A percentile compares a stretch with the other conserved stretches of the same genome.
Conservation (phyloP, 2,113 vertebrate genomes). For the Brachyhypopomus occidentalis region DNA sequence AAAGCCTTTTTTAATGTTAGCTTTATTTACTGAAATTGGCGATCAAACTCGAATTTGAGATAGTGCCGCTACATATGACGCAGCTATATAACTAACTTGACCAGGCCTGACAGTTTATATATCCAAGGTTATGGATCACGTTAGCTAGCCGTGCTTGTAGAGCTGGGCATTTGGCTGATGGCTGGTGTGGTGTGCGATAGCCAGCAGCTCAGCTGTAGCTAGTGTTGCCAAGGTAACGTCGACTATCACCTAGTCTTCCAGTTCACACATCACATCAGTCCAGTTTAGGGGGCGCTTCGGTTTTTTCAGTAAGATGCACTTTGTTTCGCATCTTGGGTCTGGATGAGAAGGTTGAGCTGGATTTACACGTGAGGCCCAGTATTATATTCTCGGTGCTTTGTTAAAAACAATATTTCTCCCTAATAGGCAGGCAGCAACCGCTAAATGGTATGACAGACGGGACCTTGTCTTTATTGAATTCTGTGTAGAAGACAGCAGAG, state of each 20-base stretch:
- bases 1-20: too few species aligned
- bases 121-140: background rate
- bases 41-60: background rate
- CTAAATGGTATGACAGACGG: slow-evolving; percentile 98
- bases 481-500: slow-evolving; percentile 96
- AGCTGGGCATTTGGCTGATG: too few species aligned
- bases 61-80: background rate
- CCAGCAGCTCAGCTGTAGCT: background rate
- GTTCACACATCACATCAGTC: background rate
- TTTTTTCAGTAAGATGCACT: too few species aligned
- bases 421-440: slow-evolving; percentile 88
- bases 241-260: background rate
- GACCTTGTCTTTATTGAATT: slow-evolving; percentile 96
- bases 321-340: too few species aligned
- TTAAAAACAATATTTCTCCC: background rate
- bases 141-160: background rate
- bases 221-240: slow-evolving; percentile 12
- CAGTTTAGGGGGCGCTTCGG: too few species aligned
- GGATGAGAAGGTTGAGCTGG: too few species aligned
- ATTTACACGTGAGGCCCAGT: too few species aligned
- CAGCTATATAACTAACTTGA: too few species aligned
- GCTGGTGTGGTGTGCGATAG: background rate
- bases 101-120: background rate
- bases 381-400: background rate
- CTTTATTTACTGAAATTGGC: background rate